phyloP scores from a whole-genome alignment of 1,140 invertebrate genomes.

The Chironomus tepperi region DNA sequence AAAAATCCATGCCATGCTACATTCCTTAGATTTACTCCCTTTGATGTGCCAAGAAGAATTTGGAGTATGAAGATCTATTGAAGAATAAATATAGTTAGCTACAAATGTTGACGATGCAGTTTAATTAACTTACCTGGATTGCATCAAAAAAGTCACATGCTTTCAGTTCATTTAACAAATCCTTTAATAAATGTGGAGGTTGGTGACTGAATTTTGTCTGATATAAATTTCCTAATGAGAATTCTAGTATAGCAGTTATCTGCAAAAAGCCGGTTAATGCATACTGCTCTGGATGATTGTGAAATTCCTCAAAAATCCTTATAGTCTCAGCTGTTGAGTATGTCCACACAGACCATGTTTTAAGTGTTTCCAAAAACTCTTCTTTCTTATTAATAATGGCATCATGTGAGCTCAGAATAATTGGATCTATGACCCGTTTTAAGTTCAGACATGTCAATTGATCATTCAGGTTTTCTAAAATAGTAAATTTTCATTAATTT shows the following conservation, averaged over 20 bases:
- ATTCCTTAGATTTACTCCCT: conserved; percentile 29
- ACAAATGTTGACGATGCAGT: no score
- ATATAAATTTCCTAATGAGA: conserved; percentile 28
- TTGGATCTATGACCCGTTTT: not conserved
- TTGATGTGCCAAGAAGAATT: conserved; percentile 28
- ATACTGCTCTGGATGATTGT: not conserved
- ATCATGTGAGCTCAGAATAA: not conserved
- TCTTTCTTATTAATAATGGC: not conserved
- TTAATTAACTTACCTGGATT: conserved; percentile 17
- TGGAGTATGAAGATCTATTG: conserved; percentile 27
- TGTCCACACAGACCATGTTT: not conserved
- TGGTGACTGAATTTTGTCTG: conserved; percentile 24
- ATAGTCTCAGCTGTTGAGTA: not conserved
- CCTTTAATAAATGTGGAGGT: conserved; percentile 28
- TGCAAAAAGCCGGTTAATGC: conserved; percentile 5
- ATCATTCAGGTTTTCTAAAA: not conserved
- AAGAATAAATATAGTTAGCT: no score
- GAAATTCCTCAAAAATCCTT: not conserved
- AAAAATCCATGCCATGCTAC: conserved; percentile 30
- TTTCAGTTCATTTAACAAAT: conserved; percentile 27
- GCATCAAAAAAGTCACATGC: not conserved
- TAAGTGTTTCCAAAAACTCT: not conserved
- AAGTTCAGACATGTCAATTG: not conserved
- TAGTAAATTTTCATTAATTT: not conserved
- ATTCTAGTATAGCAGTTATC: conserved; percentile 27